phyloP scores from a whole-genome alignment of 2,888 invertebrate species.

The Cordilura impudica region DNA sequence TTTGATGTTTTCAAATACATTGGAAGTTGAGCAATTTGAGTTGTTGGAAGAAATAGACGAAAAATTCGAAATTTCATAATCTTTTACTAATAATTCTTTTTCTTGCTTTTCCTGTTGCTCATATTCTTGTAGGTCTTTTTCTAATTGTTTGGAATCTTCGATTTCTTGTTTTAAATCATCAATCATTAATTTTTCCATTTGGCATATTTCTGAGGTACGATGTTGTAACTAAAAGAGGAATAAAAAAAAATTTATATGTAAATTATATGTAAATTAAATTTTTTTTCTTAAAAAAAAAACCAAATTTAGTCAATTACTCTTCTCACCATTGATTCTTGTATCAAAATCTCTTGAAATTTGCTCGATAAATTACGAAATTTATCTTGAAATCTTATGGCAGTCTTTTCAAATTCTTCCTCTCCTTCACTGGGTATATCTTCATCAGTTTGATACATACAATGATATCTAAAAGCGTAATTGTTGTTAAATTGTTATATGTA shows the following conservation, averaged over 20 bases:
- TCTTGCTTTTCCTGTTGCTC: constrained; percentile 50
- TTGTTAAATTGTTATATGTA: neutral
- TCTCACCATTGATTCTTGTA: constrained; percentile 88
- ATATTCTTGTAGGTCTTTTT: constrained; percentile 68
- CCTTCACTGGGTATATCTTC: constrained; percentile 83
- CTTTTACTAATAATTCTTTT: neutral
- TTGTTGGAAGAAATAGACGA: neutral
- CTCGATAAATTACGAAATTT: constrained; percentile 85
- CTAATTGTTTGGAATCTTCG: constrained; percentile 80
- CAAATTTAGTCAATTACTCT: constrained; percentile 51
- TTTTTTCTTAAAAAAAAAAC: neutral
- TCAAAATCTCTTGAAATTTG: constrained; percentile 85
- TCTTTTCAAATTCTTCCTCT: constrained; percentile 84
- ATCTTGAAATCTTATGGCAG: constrained; percentile 83
- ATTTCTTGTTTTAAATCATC: constrained; percentile 85
- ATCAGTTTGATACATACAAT: constrained; percentile 82
- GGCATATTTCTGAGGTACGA: constrained; percentile 86
- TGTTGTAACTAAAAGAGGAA: constrained; percentile 81
- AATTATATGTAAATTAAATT: neutral
- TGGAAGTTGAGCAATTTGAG: constrained; percentile 10
- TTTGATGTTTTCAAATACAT: constrained; percentile 52
- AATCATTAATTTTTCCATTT: constrained; percentile 86
- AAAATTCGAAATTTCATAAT: neutral
- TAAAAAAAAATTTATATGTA: constrained; percentile 23
- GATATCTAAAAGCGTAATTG: constrained; percentile 79